A percentile compares a stretch with the other conserved stretches of the same genome.
phyloP scores from a whole-genome alignment of 2,888 invertebrate species.

The Amorpha juglandis region DNA sequence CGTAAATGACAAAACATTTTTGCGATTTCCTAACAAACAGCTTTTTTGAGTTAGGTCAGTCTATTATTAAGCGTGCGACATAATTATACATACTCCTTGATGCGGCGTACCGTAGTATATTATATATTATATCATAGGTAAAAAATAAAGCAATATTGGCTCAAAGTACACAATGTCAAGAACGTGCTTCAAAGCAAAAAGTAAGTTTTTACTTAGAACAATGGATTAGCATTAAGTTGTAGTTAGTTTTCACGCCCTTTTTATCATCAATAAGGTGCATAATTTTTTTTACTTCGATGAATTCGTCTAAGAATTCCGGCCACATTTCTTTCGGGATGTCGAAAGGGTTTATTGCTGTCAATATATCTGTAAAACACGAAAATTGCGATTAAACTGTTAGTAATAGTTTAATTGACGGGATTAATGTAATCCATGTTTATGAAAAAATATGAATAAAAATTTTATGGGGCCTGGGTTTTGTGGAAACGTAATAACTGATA shows the following conservation, averaged over 20 bases:
- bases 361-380: slow-evolving; percentile 6
- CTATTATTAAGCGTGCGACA: no score
- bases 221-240: slow-evolving; percentile 28
- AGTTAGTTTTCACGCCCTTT: slow-evolving; percentile 25
- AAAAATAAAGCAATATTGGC: neutral
- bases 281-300: slow-evolving; percentile 9
- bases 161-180: neutral
- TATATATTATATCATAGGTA: no score
- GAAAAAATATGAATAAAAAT: no score
- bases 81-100: no score
- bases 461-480: no score
- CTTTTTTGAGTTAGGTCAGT: no score
- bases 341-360: slow-evolving; percentile 27
- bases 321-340: slow-evolving; percentile 6
- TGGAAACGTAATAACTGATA: no score
- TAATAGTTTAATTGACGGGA: neutral
- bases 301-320: slow-evolving; percentile 25
- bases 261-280: slow-evolving; percentile 11
- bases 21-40: no score
- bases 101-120: no score
- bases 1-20: no score
- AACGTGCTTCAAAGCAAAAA: neutral
- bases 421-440: neutral
- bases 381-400: neutral
- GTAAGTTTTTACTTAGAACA: slow-evolving; percentile 14